Conservation (phyloP, 2,797 vertebrate genomes). For the Enteromius thamalakanensis region DNA sequence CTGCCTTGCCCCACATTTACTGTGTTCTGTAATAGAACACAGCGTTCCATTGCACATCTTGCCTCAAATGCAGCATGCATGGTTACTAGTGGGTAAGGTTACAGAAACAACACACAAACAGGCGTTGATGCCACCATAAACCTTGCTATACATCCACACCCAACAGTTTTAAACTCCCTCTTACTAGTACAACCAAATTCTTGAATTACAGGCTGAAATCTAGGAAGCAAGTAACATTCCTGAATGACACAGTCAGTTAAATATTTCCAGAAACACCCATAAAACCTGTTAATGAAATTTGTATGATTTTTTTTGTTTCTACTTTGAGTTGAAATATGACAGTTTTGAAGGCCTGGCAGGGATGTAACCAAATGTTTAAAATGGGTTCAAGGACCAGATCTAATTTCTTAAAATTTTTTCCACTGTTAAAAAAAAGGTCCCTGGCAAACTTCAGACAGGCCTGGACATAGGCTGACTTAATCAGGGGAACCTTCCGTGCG, state of each 20-base stretch:
- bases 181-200: background rate
- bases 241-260: background rate
- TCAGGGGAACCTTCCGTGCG: no score
- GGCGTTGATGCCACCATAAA: background rate
- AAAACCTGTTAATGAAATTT: slow-evolving; percentile 9
- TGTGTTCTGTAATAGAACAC: slow-evolving; percentile 40
- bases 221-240: slow-evolving; percentile 10
- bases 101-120: slow-evolving; percentile 13
- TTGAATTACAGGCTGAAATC: background rate
- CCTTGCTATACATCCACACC: slow-evolving; percentile 16
- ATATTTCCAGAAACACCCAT: slow-evolving; percentile 6
- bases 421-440: background rate
- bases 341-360: background rate
- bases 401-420: background rate
- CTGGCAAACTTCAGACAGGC: no score
- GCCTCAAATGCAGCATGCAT: slow-evolving; percentile 40
- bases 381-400: background rate
- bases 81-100: slow-evolving; percentile 5
- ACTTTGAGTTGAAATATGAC: background rate
- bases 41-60: slow-evolving; percentile 22
- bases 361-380: background rate
- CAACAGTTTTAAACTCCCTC: slow-evolving; percentile 9
- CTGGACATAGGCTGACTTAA: no score
- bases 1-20: slow-evolving; percentile 43
- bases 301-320: background rate